These are phyloP conservation scores for Cyprinodon brontotheroides DNA, from an alignment of 2,113 vertebrate species.

Conservation along the genomic window DNA sequence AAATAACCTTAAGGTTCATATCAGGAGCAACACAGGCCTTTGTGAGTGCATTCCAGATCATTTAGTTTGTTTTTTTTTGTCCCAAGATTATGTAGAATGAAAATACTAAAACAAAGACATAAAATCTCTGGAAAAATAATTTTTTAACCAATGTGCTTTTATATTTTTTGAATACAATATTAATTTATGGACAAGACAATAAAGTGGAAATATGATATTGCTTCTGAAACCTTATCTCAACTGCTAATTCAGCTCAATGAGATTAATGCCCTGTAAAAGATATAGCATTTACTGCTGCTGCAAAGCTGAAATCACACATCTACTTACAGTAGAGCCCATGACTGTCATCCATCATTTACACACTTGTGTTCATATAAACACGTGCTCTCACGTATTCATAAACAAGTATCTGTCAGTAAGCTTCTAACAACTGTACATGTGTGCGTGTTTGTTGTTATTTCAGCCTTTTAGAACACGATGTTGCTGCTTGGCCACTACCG, in stretches of 20 bases:
- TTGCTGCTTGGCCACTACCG: conserved; percentile 15
- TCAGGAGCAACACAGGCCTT: too few relatives aligned
- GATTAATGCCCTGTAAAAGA: neutral
- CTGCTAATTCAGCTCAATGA: neutral
- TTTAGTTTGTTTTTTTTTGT: neutral
- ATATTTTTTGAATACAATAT: neutral
- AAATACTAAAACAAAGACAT: neutral
- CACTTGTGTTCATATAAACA: conserved; percentile 34
- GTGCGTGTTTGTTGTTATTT: conserved; percentile 30
- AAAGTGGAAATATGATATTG: neutral
- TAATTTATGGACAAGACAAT: neutral
- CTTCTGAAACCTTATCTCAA: neutral
- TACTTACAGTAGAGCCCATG: neutral
- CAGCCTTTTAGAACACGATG: conserved; percentile 26
- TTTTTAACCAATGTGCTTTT: neutral
- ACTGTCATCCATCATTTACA: neutral
- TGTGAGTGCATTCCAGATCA: neutral
- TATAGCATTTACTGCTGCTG: neutral
- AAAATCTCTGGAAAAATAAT: neutral
- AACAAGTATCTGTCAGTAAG: conserved; percentile 67
- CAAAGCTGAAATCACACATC: neutral
- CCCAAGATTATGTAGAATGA: neutral
- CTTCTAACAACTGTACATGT: conserved; percentile 57
- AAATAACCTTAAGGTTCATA: too few relatives aligned
- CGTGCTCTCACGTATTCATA: conserved; percentile 46